Evolutionary conservation across 2,888 invertebrate species (phyloP).

Genomic region (Dolichopus griseipennis): DNA sequence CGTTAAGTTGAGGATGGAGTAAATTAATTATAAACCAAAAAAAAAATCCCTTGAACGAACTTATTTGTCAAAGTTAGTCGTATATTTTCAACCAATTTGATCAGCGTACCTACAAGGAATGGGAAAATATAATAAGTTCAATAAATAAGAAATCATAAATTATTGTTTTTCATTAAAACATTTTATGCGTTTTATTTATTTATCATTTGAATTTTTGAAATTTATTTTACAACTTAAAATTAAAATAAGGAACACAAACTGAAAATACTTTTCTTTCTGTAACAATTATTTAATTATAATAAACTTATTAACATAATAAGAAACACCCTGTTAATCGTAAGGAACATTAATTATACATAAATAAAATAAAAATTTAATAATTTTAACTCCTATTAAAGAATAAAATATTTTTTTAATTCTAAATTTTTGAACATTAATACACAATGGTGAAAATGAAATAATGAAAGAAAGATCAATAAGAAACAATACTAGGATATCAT

Average conservation of each 20-base stretch:
- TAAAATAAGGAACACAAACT: neutral
- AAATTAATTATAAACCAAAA: too few relatives aligned
- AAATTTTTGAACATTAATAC: too few relatives aligned
- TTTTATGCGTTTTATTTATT: neutral
- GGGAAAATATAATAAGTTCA: too few relatives aligned
- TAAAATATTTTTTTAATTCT: too few relatives aligned
- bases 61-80: too few relatives aligned
- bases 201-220: neutral
- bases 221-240: neutral
- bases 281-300: neutral
- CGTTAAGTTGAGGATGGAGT: too few relatives aligned
- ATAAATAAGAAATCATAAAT: too few relatives aligned
- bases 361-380: neutral
- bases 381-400: neutral
- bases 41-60: too few relatives aligned
- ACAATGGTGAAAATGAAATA: too few relatives aligned
- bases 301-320: neutral
- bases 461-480: neutral
- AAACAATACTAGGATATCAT: slow-evolving; percentile 14
- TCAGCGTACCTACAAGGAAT: too few relatives aligned
- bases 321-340: neutral
- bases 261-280: neutral
- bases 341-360: neutral
- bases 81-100: too few relatives aligned
- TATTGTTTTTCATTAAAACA: neutral